Percentiles rank a stretch among this genome's conserved stretches.
Conservation (phyloP, 2,797 vertebrate genomes). For the Helostoma temminkii region DNA sequence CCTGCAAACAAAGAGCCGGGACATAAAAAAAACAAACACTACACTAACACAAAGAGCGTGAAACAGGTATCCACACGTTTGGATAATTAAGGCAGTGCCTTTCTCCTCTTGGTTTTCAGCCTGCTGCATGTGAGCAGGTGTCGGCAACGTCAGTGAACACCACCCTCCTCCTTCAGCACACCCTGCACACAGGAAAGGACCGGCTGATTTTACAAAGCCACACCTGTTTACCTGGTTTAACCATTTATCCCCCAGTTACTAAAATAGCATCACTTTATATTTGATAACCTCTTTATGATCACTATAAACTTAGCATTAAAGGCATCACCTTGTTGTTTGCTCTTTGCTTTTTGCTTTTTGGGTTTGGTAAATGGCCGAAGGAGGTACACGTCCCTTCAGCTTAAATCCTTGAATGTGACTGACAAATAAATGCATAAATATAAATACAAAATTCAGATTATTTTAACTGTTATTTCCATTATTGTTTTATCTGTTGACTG, state of each 20-base stretch:
- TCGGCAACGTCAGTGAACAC: slow-evolving; percentile 30
- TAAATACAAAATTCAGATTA: too few relatives aligned
- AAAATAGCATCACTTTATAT: slow-evolving; percentile 5
- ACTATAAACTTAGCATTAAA: too few relatives aligned
- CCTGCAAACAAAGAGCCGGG: not conserved
- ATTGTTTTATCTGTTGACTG: too few relatives aligned
- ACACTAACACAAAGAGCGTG: not conserved
- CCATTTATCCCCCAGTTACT: not conserved
- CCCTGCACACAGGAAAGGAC: slow-evolving; percentile 46
- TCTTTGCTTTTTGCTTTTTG: too few relatives aligned
- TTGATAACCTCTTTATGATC: too few relatives aligned
- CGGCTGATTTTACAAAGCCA: slow-evolving; percentile 32
- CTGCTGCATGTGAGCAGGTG: slow-evolving; percentile 34
- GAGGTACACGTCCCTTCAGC: too few relatives aligned
- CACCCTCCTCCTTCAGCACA: slow-evolving; percentile 29
- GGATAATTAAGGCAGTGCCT: not conserved
- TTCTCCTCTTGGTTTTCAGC: not conserved
- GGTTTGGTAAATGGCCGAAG: too few relatives aligned
- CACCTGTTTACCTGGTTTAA: slow-evolving; percentile 45
- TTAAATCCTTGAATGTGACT: too few relatives aligned
- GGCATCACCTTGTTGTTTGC: too few relatives aligned
- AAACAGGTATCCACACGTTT: not conserved
- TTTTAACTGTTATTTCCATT: too few relatives aligned
- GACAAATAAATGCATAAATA: too few relatives aligned
- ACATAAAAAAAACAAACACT: not conserved